phyloP scores from a whole-genome alignment of 64 coral and sea anemone species.

The Porites lutea region DNA sequence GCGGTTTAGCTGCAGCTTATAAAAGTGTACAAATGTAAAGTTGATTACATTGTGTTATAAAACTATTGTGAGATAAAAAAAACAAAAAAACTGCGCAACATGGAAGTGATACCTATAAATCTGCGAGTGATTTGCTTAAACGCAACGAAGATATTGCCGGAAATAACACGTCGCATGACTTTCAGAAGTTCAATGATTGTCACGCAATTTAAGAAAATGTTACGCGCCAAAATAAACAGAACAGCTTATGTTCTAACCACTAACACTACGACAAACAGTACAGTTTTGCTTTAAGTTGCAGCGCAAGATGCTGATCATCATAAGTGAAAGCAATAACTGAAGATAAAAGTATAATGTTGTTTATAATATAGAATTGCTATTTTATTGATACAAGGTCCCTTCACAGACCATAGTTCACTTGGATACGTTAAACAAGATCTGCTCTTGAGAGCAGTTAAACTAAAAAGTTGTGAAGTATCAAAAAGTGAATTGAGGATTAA shows the following conservation, averaged over 20 bases:
- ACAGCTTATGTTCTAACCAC: not conserved
- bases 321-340: not conserved
- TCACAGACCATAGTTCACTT: too few species aligned
- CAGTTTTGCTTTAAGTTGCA: too few species aligned
- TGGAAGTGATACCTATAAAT: not conserved
- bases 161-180: not conserved
- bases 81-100: not conserved
- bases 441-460: not conserved
- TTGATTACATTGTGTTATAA: not conserved
- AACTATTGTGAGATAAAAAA: not conserved
- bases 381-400: too few species aligned
- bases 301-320: not conserved
- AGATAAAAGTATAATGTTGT: too few species aligned
- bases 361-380: too few species aligned
- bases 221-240: not conserved
- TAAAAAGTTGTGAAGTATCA: not conserved
- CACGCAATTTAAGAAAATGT: not conserved
- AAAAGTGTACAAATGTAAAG: not conserved
- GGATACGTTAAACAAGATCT: too few species aligned
- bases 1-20: not conserved
- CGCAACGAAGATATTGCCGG: not conserved
- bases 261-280: not conserved
- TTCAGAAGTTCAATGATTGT: not conserved
- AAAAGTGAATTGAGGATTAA: not conserved
- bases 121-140: not conserved